Conservation (phyloP, 1,140 invertebrate species). For the Zaprionus ghesquierei region DNA sequence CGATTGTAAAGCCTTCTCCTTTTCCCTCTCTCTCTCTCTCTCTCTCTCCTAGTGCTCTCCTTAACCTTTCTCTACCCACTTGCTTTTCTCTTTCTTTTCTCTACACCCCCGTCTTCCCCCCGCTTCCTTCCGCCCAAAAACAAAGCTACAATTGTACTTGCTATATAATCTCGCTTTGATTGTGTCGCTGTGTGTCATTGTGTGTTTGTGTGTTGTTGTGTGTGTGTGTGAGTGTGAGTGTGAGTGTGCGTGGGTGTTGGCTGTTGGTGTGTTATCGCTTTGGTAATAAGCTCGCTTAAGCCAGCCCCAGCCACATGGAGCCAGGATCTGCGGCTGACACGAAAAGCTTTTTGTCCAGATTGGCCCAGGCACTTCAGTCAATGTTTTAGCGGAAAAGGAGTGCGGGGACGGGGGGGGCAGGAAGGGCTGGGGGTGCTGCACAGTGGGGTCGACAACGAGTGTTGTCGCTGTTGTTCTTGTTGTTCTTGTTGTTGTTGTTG, state of each 20-base stretch:
- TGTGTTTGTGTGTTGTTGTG: background rate
- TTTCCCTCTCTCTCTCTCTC: background rate
- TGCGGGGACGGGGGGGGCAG: background rate
- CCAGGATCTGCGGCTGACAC: constrained; percentile 48
- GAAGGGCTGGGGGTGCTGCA: background rate
- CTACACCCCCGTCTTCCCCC: background rate
- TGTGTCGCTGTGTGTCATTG: background rate
- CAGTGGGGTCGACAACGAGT: background rate
- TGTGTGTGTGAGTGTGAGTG: background rate
- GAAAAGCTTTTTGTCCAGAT: constrained; percentile 50
- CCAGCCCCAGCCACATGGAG: constrained; percentile 19
- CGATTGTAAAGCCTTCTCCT: background rate
- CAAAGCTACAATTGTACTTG: constrained; percentile 21
- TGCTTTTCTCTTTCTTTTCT: background rate
- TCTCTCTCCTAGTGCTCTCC: background rate
- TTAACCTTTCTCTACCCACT: background rate
- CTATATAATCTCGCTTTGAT: constrained; percentile 12
- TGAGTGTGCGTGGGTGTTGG: constrained; percentile 9
- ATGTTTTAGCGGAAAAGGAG: background rate
- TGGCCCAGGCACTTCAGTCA: constrained; percentile 34
- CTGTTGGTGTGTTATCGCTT: constrained; percentile 35
- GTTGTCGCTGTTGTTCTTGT: background rate
- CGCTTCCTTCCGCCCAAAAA: background rate
- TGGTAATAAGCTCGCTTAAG: constrained; percentile 44
- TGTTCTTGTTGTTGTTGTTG: background rate